Evolutionary conservation across 1,140 invertebrate genomes (phyloP).

Genomic region (Pseudomyrmex flavicornis): DNA sequence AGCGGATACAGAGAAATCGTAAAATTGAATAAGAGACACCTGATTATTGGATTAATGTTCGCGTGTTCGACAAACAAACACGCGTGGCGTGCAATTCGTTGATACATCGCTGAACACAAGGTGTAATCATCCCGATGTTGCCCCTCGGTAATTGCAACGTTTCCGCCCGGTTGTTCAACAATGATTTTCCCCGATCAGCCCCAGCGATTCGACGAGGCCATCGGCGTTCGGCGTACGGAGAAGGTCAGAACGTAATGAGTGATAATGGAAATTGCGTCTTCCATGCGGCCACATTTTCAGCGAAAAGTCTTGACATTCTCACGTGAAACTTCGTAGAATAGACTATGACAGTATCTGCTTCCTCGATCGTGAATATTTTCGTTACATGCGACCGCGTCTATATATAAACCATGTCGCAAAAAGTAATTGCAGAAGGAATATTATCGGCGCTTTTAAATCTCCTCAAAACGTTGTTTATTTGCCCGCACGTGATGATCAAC

Average conservation of each 20-base stretch:
- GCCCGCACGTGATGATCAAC: conserved; percentile 47
- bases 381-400: neutral
- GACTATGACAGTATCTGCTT: conserved; percentile 32
- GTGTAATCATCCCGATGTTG: conserved; percentile 64
- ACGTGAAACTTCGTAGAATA: conserved; percentile 47
- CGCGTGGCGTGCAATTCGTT: conserved; percentile 47
- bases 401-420: neutral
- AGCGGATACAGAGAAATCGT: conserved; percentile 28
- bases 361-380: conserved; percentile 45
- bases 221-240: conserved; percentile 48
- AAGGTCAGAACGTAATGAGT: conserved; percentile 62
- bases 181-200: conserved; percentile 64
- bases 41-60: conserved; percentile 52
- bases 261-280: conserved; percentile 62
- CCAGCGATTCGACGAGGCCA: conserved; percentile 53
- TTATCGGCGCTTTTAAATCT: conserved; percentile 36
- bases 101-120: conserved; percentile 60
- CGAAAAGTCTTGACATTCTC: conserved; percentile 64
- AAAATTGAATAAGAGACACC: conserved; percentile 40
- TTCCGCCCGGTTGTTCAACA: conserved; percentile 64
- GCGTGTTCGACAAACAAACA: conserved; percentile 55
- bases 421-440: neutral
- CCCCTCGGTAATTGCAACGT: conserved; percentile 66
- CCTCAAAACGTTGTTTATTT: conserved; percentile 46
- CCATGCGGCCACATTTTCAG: conserved; percentile 40